Evolutionary conservation across 2,888 invertebrate genomes (phyloP), one percentile per base, ranked within the genome.

Genomic region (Brassicogethes aeneus): DNA sequence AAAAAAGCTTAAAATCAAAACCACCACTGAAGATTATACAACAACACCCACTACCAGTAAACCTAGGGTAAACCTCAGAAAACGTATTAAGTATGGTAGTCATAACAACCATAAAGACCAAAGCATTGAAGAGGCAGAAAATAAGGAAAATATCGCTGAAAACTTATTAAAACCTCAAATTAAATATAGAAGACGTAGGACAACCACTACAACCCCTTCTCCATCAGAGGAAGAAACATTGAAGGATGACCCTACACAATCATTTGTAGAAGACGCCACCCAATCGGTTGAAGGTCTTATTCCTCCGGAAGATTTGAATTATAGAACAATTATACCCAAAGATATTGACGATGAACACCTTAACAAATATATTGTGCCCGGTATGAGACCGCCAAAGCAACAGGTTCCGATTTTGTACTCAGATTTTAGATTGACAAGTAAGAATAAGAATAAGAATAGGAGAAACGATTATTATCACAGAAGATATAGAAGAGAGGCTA

Each of bases 321-420:
- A 60, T 40, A 56, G 53, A 46, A 60, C 60, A 5, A 57, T 61
- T 7, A 32, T 32, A 32, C 8, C 32, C 32, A 5, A 32, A 32
- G 8, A 12, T 10, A 13, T 12, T 3, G 32, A 32, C 3, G 10
- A 32, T 32, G 13, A 32, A 32, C 3, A 10, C 12, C 10, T 32
- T 8, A 32, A 32, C 13, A 5, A 10, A 3, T 67, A 54, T 41
- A 52, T 54, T 8, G 61, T 66, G 2, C 37, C 55, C 2, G 68
- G 69, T 2, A 60, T 69, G 61, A 63, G 59, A 51, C 67, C 68
- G 7, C 67, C 69, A 2, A 46, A 48, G 3, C 48, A 50, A 15
- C 57, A 58, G 44, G 61, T 54, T 39, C 52, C 57, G 3, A 42
- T 46, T 7, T 36, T 54, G 1, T 65, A 64, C 41, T 52, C 59